Evolutionary conservation across 2,113 vertebrate genomes (phyloP), one percentile per base, ranked within the genome.

Genomic region (Cervus canadensis): DNA sequence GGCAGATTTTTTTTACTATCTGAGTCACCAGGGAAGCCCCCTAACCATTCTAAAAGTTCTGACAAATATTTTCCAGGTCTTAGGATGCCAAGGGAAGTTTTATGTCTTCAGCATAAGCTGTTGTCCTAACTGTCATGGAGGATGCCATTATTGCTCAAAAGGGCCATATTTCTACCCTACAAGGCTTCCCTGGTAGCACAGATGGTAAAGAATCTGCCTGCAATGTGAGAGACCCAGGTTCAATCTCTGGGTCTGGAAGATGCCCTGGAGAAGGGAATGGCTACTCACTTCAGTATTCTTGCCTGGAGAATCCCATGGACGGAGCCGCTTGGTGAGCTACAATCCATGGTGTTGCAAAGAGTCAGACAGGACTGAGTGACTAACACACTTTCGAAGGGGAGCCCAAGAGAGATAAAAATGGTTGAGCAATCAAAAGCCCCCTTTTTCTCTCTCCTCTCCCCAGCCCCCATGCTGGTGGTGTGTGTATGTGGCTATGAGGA

Each of bases 401-500:
- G 2, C 26, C 64, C 14, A 79, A 62, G 50, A 59, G 54, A 93
- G 40, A 50, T 1, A 36, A 62, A 50, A 5, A 14, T 43, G 16
- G 19, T 48, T 50, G 21, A 62, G 16, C 8, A 14, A 2, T 3
- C 26, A 8, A 26, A 36, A 43, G 4, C 11, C 0, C 12, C 28
- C 7, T 1, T 28, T 16, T 25, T 28, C 21, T 21, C 21, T 23
- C 43, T 21, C 7, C 3, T 2, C 23, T 33, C 50, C 25, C 26
- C 57, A 21, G n/a, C 2, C 28, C 1, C 84, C 19, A 0, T 0
- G 14, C 5, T 56, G 59, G 15, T 5, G 30, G 48, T 2, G 12
- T 79, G 82, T 14, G 45, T n/a, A 64, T 36, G 33, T 33, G 82
- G 12, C 74, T 79, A 9, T 30, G 25, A 52, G 71, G 74, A 25